Evolutionary conservation across 64 coral and sea anemone genomes (phyloP).

Genomic region (Porites lutea): DNA sequence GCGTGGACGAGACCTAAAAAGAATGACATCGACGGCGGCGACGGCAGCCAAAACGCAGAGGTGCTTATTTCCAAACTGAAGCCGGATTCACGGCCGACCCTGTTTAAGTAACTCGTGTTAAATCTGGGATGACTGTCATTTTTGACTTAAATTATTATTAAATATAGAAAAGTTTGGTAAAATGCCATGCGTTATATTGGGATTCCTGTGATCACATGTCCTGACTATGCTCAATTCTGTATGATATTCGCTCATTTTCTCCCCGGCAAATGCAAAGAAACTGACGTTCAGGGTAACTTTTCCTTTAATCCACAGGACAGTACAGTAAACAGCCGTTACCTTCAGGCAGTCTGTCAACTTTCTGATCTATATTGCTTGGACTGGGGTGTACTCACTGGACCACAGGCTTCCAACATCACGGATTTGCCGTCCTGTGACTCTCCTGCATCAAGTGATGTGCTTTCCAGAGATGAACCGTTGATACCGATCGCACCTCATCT

Average conservation of each 20-base stretch:
- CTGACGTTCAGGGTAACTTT: not conserved
- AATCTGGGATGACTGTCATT: too few relatives aligned
- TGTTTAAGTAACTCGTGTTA: too few relatives aligned
- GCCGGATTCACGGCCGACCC: too few relatives aligned
- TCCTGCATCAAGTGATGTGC: not conserved
- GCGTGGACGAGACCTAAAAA: too few relatives aligned
- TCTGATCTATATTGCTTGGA: constrained; percentile 43
- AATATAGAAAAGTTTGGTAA: too few relatives aligned
- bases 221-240: too few relatives aligned
- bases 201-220: too few relatives aligned
- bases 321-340: constrained; percentile 48
- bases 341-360: constrained; percentile 50
- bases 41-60: too few relatives aligned
- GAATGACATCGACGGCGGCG: too few relatives aligned
- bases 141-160: too few relatives aligned
- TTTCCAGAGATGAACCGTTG: constrained; percentile 46
- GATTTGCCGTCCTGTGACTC: constrained; percentile 4
- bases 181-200: too few relatives aligned
- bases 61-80: too few relatives aligned
- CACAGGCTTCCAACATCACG: not conserved
- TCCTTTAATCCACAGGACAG: constrained; percentile 35
- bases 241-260: not conserved
- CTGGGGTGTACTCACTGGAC: constrained; percentile 59
- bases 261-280: not conserved
- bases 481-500: constrained; percentile 59